Conservation (phyloP, 2,888 invertebrate genomes). For the Meghimatium bilineatum region DNA sequence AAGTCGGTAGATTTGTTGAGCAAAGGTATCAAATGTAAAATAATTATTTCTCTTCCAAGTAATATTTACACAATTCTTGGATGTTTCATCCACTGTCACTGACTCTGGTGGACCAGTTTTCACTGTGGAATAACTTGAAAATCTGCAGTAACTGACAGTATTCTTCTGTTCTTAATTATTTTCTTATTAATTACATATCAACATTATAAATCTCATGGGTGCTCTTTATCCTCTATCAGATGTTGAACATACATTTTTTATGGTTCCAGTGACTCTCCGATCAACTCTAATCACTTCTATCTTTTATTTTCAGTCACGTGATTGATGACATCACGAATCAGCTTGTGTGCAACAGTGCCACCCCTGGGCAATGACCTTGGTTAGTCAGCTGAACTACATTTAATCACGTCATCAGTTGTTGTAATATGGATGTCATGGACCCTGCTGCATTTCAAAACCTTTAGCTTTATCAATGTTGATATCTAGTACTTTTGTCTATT, state of each 20-base stretch:
- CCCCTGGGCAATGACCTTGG: no score
- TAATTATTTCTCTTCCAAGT: background rate
- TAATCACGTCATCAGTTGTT: no score
- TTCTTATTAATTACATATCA: background rate
- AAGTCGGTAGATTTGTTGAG: background rate
- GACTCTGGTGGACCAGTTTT: constrained; percentile 2
- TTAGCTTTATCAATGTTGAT: no score
- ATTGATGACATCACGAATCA: background rate
- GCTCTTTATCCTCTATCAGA: background rate
- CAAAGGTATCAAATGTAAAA: background rate
- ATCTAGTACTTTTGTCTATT: no score
- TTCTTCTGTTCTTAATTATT: background rate
- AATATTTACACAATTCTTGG: background rate
- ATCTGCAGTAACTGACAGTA: background rate
- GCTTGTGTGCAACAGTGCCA: no score
- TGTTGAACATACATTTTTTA: background rate
- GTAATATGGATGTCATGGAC: no score
- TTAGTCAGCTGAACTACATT: no score
- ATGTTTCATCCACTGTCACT: background rate
- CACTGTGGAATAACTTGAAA: background rate
- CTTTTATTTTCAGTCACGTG: background rate
- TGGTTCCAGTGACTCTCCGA: background rate
- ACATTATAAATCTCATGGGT: background rate
- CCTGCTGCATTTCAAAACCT: no score
- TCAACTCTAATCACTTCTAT: background rate